Evolutionary conservation across 2,888 invertebrate species (phyloP), one percentile per base, ranked within the genome.

Genomic region (Scaptomyza polygonia): DNA sequence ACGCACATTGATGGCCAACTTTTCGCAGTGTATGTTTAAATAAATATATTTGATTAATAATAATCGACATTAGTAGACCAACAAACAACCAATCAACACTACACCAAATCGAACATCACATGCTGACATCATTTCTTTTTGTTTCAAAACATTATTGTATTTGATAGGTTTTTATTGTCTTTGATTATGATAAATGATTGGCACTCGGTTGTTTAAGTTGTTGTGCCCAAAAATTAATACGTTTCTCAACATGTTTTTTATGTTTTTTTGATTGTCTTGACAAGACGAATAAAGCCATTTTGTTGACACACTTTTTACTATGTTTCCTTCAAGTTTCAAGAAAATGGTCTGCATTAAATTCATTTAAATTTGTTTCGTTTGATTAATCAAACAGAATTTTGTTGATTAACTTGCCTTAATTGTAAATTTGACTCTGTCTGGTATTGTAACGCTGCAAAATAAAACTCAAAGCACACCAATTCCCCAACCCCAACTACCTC

Each of bases 1-100:
- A 67, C 59, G 47, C 67, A 43, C 63, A 63, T 77, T 70, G 72
- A 72, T 55, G 58, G 56, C 64, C 62, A 40, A 64, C 53, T 68
- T 73, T 70, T 55, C 27, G 18, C 34, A n/a, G n/a, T 34, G 11
- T 2, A 8, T 18, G 69, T 87, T 87, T 79, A 81, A 83, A 79
- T 82, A 79, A 79, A 79, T 85, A 79, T 85, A 82, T 85, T 87
- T 83, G 86, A 84, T 84, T 87, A 85, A 87, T 87, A 85, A 87
- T 84, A 87, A 76, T 62, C 36, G 21, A 36, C 18, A 32, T 9
- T 3, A 14, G 8, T 8, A 21, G 18, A 34, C 25, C 30, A 25
- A 8, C 25, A 9, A 30, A 7, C 34, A 29, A n/a, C n/a, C n/a
- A n/a, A n/a, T n/a, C n/a, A n/a, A n/a, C 51, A 66, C 29, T 12